Evolutionary conservation across 2,797 vertebrate species (phyloP).

Genomic region (Schizopygopsis pylzovi): DNA sequence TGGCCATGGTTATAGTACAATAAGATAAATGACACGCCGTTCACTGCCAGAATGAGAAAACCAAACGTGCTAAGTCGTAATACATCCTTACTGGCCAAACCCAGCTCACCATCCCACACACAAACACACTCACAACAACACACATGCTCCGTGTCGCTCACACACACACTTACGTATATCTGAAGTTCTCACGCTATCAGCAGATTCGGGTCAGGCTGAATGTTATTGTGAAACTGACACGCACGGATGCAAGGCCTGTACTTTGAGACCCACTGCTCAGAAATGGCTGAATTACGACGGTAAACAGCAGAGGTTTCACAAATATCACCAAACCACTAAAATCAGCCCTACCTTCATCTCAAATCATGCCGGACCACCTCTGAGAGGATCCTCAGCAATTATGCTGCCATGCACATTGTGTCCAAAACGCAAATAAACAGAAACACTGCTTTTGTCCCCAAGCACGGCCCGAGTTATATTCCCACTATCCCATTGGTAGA

Average conservation of each 20-base stretch:
- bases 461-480: constrained; percentile 17
- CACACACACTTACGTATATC: constrained; percentile 28
- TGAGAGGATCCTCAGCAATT: constrained; percentile 37
- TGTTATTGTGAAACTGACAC: constrained; percentile 69
- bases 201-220: constrained; percentile 55
- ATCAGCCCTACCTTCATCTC: neutral
- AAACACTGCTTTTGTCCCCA: constrained; percentile 6
- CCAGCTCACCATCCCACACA: constrained; percentile 38
- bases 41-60: constrained; percentile 74
- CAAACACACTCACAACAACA: constrained; percentile 56
- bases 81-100: constrained; percentile 55
- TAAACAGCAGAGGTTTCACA: constrained; percentile 46
- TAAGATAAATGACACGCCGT: constrained; percentile 70
- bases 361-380: constrained; percentile 49
- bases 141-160: constrained; percentile 45
- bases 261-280: constrained; percentile 34
- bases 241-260: constrained; percentile 30
- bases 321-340: constrained; percentile 52
- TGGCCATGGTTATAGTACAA: constrained; percentile 64
- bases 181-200: constrained; percentile 67
- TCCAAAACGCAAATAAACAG: constrained; percentile 39
- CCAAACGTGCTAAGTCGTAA: constrained; percentile 62
- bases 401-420: constrained; percentile 16
- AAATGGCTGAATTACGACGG: constrained; percentile 35
- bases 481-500: neutral